A percentile compares a stretch with the other conserved stretches of the same genome.
Conservation (phyloP, 2,888 invertebrate species). For the Sphaerophoria taeniata region DNA sequence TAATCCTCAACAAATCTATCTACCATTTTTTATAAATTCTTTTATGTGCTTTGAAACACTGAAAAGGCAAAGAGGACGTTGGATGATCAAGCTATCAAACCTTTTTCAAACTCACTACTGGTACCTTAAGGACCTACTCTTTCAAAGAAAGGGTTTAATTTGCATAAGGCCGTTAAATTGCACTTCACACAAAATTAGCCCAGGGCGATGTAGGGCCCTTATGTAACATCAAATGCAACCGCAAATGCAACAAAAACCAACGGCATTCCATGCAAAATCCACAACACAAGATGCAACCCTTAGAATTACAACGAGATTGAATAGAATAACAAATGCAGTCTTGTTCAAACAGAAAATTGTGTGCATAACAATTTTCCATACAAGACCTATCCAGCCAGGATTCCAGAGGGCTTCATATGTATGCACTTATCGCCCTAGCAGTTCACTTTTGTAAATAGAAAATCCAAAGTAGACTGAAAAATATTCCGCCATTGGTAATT, state of each 20-base stretch:
- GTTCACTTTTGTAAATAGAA: conserved; percentile 13
- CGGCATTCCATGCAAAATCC: neutral
- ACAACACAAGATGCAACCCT: neutral
- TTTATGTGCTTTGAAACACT: too few species aligned
- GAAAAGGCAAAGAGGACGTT: too few species aligned
- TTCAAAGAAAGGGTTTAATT: too few species aligned
- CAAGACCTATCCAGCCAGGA: too few species aligned
- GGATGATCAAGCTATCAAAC: too few species aligned
- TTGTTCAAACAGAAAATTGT: conserved; percentile 35
- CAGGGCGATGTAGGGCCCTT: neutral
- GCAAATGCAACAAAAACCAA: conserved; percentile 25
- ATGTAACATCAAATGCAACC: conserved; percentile 11
- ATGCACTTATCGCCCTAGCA: neutral
- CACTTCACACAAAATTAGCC: conserved; percentile 11
- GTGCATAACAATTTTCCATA: conserved; percentile 27
- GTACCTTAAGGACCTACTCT: too few species aligned
- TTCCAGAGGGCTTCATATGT: neutral
- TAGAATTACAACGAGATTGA: conserved; percentile 36
- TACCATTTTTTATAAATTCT: too few species aligned
- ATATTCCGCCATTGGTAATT: conserved; percentile 27
- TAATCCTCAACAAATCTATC: too few species aligned
- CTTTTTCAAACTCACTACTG: too few species aligned
- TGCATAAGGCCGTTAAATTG: neutral
- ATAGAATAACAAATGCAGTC: conserved; percentile 42
- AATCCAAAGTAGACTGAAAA: conserved; percentile 51